A percentile compares a stretch with the other conserved stretches of the same genome.
These are phyloP conservation scores for Globia sparganii DNA, from an alignment of 2,888 invertebrate species.

Conservation along the genomic window DNA sequence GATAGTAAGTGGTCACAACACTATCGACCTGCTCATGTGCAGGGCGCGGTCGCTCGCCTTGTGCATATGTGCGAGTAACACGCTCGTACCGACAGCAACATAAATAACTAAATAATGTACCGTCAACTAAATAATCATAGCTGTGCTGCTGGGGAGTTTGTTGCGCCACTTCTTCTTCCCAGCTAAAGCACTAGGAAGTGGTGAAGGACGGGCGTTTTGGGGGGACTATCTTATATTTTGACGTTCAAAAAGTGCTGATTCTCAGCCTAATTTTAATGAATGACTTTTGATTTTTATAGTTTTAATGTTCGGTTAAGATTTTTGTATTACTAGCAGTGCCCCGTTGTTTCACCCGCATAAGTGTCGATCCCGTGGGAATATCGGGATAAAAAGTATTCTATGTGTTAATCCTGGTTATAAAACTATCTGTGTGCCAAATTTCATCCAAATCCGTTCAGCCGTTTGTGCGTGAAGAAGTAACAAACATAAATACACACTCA, in stretches of 20 bases:
- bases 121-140: neutral
- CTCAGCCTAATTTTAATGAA: neutral
- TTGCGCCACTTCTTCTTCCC: neutral
- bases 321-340: too few relatives aligned
- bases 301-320: neutral
- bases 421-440: too few relatives aligned
- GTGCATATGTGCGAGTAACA: slow-evolving; percentile 71
- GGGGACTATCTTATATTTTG: neutral
- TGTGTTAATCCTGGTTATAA: too few relatives aligned
- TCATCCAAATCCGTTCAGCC: too few relatives aligned
- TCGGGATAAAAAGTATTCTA: too few relatives aligned
- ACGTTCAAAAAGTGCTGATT: neutral
- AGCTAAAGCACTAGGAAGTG: neutral
- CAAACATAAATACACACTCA: too few relatives aligned
- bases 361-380: too few relatives aligned
- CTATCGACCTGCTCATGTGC: slow-evolving; percentile 68
- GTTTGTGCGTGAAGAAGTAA: too few relatives aligned
- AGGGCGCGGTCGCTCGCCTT: slow-evolving; percentile 81
- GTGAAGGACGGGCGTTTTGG: too few relatives aligned
- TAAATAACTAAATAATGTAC: slow-evolving; percentile 41
- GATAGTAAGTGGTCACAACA: slow-evolving; percentile 46
- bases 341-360: too few relatives aligned
- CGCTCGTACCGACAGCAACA: slow-evolving; percentile 65
- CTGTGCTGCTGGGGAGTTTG: neutral
- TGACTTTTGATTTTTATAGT: neutral